Conservation (phyloP, 2,888 invertebrate genomes). For the Trichogramma dendrolimi region DNA sequence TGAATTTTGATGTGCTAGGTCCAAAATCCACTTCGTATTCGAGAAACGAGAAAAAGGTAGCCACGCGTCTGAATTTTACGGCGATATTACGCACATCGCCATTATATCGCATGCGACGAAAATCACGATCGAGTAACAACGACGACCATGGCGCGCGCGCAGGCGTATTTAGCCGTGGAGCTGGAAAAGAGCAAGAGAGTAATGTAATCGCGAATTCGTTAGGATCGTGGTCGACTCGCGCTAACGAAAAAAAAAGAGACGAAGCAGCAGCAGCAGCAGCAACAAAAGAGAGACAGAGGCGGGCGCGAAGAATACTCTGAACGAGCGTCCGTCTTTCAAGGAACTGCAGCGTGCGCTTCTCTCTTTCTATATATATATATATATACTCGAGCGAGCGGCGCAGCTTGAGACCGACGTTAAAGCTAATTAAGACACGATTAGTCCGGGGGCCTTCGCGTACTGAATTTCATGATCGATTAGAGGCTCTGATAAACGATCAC, state of each 20-base stretch:
- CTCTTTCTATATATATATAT: background rate
- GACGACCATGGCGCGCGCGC: too few species aligned
- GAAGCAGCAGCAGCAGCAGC: background rate
- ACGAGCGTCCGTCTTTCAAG: slow-evolving; percentile 24
- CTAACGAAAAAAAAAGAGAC: slow-evolving; percentile 23
- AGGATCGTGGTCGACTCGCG: background rate
- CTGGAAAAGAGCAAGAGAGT: too few species aligned
- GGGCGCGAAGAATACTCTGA: slow-evolving; percentile 26
- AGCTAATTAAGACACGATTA: slow-evolving; percentile 49
- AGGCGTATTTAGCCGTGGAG: too few species aligned
- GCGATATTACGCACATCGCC: too few species aligned
- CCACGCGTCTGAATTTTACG: too few species aligned
- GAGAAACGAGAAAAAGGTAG: too few species aligned
- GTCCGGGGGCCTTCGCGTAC: slow-evolving; percentile 34
- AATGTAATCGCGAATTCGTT: too few species aligned
- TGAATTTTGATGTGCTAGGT: too few species aligned
- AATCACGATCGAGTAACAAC: too few species aligned
- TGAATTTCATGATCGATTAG: slow-evolving; percentile 47
- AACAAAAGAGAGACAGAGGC: background rate
- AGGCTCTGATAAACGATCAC: slow-evolving; percentile 42
- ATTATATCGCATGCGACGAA: too few species aligned
- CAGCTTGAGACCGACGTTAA: slow-evolving; percentile 26
- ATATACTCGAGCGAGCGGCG: background rate
- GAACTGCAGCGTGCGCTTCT: slow-evolving; percentile 17
- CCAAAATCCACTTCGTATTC: too few species aligned